These are phyloP conservation scores for Dendrocincla fuliginosa DNA, from an alignment of 2,797 vertebrate genomes.

Conservation along the genomic window DNA sequence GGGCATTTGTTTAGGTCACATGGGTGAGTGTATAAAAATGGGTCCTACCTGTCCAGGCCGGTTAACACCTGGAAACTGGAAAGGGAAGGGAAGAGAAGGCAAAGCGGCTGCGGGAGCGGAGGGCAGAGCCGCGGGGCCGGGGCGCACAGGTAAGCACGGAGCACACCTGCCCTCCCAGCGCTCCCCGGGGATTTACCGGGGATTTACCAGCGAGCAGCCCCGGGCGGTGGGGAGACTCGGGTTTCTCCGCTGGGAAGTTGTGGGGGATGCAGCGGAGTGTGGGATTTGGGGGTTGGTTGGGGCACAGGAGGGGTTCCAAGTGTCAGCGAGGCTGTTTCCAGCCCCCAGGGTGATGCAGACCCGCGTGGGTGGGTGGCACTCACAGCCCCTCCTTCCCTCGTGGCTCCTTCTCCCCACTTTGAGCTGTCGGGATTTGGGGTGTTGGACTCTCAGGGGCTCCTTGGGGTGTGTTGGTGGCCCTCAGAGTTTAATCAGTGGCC, in stretches of 20 bases:
- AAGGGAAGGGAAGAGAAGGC: background rate
- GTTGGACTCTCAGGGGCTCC: accelerated
- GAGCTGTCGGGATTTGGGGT: accelerated
- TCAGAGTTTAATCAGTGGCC: accelerated
- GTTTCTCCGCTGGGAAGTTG: accelerated
- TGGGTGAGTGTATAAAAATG: slow-evolving; percentile 56
- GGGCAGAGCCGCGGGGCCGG: background rate
- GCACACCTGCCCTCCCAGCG: accelerated
- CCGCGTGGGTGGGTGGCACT: accelerated
- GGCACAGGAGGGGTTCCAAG: accelerated
- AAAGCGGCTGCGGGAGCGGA: background rate
- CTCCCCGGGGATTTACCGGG: accelerated
- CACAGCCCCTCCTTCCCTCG: accelerated
- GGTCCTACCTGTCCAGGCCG: background rate
- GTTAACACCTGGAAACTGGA: background rate
- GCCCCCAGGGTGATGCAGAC: background rate
- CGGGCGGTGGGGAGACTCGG: accelerated
- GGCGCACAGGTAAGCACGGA: background rate
- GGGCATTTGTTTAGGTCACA: slow-evolving; percentile 70
- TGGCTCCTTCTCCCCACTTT: background rate
- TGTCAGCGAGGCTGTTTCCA: accelerated
- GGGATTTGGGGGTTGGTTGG: background rate
- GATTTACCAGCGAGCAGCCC: accelerated
- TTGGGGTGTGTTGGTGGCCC: accelerated
- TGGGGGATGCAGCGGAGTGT: background rate